phyloP scores from a whole-genome alignment of 2,888 invertebrate genomes.

The Alentia gelatinosa region DNA sequence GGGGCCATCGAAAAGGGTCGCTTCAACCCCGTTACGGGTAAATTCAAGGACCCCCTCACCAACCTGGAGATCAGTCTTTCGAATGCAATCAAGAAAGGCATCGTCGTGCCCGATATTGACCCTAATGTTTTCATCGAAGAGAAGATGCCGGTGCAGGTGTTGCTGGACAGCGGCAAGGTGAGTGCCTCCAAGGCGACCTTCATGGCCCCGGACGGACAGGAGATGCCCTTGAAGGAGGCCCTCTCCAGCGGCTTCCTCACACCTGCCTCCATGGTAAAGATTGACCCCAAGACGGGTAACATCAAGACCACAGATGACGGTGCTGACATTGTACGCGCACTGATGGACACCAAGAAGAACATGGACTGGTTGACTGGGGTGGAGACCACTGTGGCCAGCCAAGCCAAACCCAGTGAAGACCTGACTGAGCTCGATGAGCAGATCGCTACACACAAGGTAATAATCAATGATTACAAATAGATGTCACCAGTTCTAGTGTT shows the following conservation, averaged over 20 bases:
- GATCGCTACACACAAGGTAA: constrained; percentile 47
- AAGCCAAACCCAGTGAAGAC: constrained; percentile 49
- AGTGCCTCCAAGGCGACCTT: constrained; percentile 61
- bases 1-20: constrained; percentile 74
- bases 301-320: constrained; percentile 34
- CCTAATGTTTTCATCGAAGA: constrained; percentile 67
- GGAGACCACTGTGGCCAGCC: constrained; percentile 70
- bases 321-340: constrained; percentile 69
- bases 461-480: background rate
- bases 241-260: constrained; percentile 87
- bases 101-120: constrained; percentile 72
- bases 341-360: constrained; percentile 75
- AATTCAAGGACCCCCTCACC: constrained; percentile 85
- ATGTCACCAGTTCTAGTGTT: too few species aligned
- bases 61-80: constrained; percentile 84
- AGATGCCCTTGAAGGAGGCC: constrained; percentile 84
- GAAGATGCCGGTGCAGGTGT: constrained; percentile 71
- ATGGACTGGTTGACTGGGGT: constrained; percentile 75
- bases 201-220: constrained; percentile 80
- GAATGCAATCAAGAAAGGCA: constrained; percentile 91
- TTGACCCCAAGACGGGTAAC: constrained; percentile 52
- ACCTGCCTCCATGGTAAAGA: constrained; percentile 85
- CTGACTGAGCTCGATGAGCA: constrained; percentile 44
- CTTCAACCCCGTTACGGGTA: constrained; percentile 84
- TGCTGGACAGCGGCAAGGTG: constrained; percentile 74